Conservation (phyloP, 92 coral and sea anemone species). For the Micromussa lordhowensis region DNA sequence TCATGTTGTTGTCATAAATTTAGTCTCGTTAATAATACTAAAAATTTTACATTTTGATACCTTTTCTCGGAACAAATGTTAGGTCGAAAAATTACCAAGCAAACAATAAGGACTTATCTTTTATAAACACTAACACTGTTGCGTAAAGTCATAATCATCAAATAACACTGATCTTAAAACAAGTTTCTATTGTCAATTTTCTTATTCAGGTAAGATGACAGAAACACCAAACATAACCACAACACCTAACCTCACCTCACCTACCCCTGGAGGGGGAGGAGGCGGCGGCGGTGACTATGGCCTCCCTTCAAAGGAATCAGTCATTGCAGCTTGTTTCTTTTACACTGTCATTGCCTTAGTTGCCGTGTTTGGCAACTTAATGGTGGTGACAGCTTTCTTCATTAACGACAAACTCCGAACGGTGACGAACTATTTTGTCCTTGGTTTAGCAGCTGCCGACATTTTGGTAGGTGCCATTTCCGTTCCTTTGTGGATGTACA, state of each 20-base stretch:
- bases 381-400: conserved; percentile 79
- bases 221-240: not conserved
- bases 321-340: conserved; percentile 67
- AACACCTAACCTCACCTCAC: conserved; percentile 25
- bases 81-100: too few relatives aligned
- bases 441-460: conserved; percentile 86
- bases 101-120: too few relatives aligned
- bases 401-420: conserved; percentile 82
- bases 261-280: conserved; percentile 13
- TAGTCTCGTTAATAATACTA: too few relatives aligned
- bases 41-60: too few relatives aligned
- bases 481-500: conserved; percentile 80
- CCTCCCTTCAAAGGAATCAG: conserved; percentile 44
- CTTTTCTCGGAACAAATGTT: too few relatives aligned
- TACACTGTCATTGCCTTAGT: conserved; percentile 75
- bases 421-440: conserved; percentile 78
- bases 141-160: not conserved
- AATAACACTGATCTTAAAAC: not conserved
- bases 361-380: conserved; percentile 78
- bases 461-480: conserved; percentile 82
- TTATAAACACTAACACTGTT: not conserved
- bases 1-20: too few relatives aligned
- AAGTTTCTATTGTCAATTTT: not conserved
- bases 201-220: not conserved
- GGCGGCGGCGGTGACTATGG: not conserved